Percentiles rank a stretch among this genome's conserved stretches.
Evolutionary conservation across 1,140 invertebrate species (phyloP).

Genomic region (silkworm (Bombyx mori)): DNA sequence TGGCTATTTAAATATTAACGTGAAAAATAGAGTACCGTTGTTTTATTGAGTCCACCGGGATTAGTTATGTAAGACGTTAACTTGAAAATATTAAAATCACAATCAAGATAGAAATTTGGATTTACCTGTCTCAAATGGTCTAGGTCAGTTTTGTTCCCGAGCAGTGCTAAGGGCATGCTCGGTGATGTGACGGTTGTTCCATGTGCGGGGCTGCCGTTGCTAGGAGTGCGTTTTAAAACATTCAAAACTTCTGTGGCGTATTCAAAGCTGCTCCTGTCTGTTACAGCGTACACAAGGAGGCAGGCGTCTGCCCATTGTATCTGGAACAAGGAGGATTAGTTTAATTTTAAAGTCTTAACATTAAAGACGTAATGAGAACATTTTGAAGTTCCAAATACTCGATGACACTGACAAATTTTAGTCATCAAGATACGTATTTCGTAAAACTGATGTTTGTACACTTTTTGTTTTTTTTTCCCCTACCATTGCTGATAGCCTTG

Average conservation of each 20-base stretch:
- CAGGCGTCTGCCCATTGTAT: constrained; percentile 85
- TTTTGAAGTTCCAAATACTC: too few species aligned
- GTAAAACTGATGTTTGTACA: too few species aligned
- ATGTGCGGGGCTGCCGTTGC: constrained; percentile 46
- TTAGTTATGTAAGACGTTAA: not conserved
- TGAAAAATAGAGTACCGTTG: too few species aligned
- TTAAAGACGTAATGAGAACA: too few species aligned
- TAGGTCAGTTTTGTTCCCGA: constrained; percentile 84
- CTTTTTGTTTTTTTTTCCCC: too few species aligned
- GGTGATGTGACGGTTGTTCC: constrained; percentile 31
- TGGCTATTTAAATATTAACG: too few species aligned
- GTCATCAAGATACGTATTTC: too few species aligned
- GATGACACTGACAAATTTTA: too few species aligned
- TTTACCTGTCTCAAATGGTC: constrained; percentile 81
- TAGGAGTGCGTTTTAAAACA: constrained; percentile 70
- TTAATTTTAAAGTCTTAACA: too few species aligned
- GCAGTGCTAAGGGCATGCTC: constrained; percentile 73
- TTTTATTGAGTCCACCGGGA: too few species aligned
- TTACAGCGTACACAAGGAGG: constrained; percentile 85
- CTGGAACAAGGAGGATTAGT: constrained; percentile 41
- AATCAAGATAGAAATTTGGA: constrained; percentile 4
- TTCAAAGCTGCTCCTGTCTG: constrained; percentile 78
- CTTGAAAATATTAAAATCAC: not conserved
- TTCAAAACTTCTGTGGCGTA: constrained; percentile 77
- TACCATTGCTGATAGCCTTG: too few species aligned